Base-by-base conservation (phyloP, 1,140 invertebrate species). In the Nomia melanderi region DNA sequence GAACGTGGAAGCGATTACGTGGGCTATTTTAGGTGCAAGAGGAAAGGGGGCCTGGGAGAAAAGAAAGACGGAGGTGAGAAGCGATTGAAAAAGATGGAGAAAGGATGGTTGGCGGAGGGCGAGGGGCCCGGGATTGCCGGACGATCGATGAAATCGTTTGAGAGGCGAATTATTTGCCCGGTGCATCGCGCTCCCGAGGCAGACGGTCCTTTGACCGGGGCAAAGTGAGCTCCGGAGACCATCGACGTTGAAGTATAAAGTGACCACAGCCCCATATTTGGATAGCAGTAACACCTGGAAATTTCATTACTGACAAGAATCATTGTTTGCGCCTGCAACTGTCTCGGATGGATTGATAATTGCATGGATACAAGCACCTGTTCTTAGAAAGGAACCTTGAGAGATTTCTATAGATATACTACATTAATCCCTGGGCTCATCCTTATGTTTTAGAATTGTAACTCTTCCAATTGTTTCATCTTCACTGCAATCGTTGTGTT, bases 1-100 rank as follows among this genome's bases (percentile, higher is more conserved):
- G 73, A 76, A 59, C 41, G 73, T 76, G 73, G 65, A 76, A 76
- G 39, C 65, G 73, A 76, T 76, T 76, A 76, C 65, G 65, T 50
- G 41, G 41, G 65, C 73, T 69, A 59, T 76, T 76, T 59, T 33
- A 41, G 41, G 23, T 3, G 60, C 14, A 14, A 20, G 20, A 20
- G 3, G 36, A 23, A 5, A 17, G 41, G n/a, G n/a, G n/a, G n/a
- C n/a, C n/a, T n/a, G n/a, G n/a, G n/a, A n/a, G 54, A 20, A 44
- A 70, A 39, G 41, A 50, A 41, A 27, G 36, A 20, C 23, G 31
- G 25, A 57, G 70, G 41, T 59, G 77, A 65, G 62, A 50, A 57
- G 23, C 33, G 65, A 76, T 76, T 76, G 73, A 76, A 67, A 76
- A 69, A 76, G 77, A 73, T 25, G 53, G 75, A 73, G 53, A 39